phyloP scores from a whole-genome alignment of 2,113 vertebrate genomes.

The Sceloporus undulatus region DNA sequence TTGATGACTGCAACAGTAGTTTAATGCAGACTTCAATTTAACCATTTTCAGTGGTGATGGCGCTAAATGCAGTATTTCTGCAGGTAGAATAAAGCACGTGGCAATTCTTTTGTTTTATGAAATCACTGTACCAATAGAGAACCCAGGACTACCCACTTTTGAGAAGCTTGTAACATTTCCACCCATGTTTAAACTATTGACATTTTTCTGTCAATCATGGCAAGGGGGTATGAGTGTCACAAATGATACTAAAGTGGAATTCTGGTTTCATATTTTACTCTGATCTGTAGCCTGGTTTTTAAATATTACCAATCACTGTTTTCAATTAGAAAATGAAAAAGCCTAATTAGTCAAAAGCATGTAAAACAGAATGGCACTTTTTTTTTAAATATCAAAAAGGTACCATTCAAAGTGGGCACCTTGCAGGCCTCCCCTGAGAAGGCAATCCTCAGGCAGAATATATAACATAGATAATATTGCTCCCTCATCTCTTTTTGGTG shows the following conservation, averaged over 20 bases:
- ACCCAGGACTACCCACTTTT: neutral
- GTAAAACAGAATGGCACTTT: neutral
- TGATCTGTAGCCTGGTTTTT: neutral
- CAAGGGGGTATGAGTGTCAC: neutral
- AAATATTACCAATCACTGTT: neutral
- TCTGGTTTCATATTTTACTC: neutral
- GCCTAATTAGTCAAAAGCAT: neutral
- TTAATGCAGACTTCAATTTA: slow-evolving; percentile 49
- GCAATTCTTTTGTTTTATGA: neutral
- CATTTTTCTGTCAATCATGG: neutral
- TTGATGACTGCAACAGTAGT: slow-evolving; percentile 31
- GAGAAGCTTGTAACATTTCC: neutral
- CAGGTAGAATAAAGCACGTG: neutral
- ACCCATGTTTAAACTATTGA: neutral
- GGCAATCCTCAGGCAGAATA: neutral
- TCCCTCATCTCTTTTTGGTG: neutral
- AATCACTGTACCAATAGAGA: neutral
- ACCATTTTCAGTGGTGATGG: slow-evolving; percentile 20
- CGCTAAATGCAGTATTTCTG: neutral
- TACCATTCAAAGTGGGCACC: neutral
- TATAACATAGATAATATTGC: neutral
- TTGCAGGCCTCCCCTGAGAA: neutral
- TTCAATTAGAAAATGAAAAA: neutral
- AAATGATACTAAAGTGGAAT: neutral
- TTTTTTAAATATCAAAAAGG: neutral